Evolutionary conservation across 2,797 vertebrate genomes (phyloP).

Genomic region (Chrysocyon brachyurus): DNA sequence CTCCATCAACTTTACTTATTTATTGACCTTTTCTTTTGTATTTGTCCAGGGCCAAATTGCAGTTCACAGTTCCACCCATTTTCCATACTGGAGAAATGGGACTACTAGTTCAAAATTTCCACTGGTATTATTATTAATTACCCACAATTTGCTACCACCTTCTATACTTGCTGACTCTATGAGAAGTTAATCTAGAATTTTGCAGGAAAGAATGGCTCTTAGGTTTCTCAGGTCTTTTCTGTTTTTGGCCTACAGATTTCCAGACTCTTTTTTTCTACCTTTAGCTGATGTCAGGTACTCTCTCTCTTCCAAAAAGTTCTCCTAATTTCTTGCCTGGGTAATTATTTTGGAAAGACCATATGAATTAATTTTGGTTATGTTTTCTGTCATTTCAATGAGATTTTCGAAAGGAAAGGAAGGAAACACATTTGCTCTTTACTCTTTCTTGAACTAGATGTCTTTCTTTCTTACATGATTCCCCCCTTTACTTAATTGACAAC

Average conservation of each 20-base stretch:
- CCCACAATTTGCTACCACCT: neutral
- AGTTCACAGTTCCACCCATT: neutral
- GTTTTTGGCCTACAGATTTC: neutral
- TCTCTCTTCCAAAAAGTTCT: neutral
- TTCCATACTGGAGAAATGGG: neutral
- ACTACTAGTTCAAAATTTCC: neutral
- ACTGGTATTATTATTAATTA: neutral
- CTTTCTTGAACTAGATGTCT: neutral
- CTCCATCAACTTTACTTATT: neutral
- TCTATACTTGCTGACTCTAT: neutral
- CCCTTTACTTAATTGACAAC: neutral
- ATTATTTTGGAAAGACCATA: neutral
- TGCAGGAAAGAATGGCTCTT: neutral
- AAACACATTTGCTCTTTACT: neutral
- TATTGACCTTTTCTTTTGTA: neutral
- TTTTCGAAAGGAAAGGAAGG: neutral
- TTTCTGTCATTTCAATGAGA: neutral
- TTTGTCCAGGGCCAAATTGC: neutral
- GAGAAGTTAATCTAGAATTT: neutral
- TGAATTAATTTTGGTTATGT: neutral
- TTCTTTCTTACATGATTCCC: neutral
- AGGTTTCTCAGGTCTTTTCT: neutral
- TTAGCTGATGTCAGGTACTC: neutral
- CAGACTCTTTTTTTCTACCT: neutral
- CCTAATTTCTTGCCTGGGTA: neutral